Evolutionary conservation across 2,113 vertebrate genomes (phyloP), one percentile per base, ranked within the genome.

Genomic region (Gasterosteus nipponicus): DNA sequence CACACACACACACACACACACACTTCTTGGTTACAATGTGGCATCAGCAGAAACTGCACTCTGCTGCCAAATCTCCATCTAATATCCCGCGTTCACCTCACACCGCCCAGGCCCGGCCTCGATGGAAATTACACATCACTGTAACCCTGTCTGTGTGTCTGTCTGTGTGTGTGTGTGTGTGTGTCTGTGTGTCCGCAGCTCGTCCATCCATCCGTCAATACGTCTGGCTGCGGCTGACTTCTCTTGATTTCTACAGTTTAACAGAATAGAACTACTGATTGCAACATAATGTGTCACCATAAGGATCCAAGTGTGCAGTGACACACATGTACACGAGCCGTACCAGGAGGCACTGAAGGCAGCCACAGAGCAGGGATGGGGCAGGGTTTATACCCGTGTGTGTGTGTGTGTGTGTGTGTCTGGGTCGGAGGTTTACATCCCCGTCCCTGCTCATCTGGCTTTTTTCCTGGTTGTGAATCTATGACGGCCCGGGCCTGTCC

Each of bases 61-160:
- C 63, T 78, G 64, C 82, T 91, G 90, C 90, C 90, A 92, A 87
- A 90, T 90, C 78, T 83, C 81, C 88, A 92, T 90, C 86, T 82
- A 92, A 92, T 92, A 92, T 92, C 90, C 85, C 80, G 86, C 63
- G 58, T 87, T 90, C 85, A 89, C 84, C 89, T 89, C 86, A 81
- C 78, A 46, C 86, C 88, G 87, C 84, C 78, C 75, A 49, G 81
- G 75, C 75, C 83, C 86, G 83, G 86, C 81, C 68, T 62, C 15
- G 66, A 67, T 87, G 89, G 90, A 91, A 91, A 93, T 88, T 84
- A 89, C 87, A 90, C 90, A 88, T 88, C 78, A 85, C 77, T 85
- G 87, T 89, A 89, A 91, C 74, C 80, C 85, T 82, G 90, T 89
- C 86, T 44, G 31, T 75, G 62, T 22, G 67, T 83, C 80, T 77